Conservation (phyloP, 1,140 invertebrate genomes). For the Yoshiicerus persimilis region DNA sequence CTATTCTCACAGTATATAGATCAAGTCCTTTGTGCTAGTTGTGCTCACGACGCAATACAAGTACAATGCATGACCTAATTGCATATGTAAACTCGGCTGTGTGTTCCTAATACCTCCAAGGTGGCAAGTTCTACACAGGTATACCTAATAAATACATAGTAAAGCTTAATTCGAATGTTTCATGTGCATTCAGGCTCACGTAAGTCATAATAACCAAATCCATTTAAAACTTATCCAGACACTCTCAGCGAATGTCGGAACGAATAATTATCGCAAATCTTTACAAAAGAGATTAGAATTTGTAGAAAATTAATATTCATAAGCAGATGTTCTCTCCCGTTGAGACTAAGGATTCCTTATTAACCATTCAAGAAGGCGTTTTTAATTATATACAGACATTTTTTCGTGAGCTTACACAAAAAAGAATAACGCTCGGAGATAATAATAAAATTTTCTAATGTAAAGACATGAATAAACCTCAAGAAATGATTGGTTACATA, state of each 20-base stretch:
- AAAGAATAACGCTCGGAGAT: not conserved
- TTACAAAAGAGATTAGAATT: not conserved
- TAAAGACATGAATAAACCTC: not conserved
- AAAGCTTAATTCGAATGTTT: not conserved
- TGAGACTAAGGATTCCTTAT: not conserved
- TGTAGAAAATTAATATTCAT: slow-evolving; percentile 14
- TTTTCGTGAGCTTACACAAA: slow-evolving; percentile 19
- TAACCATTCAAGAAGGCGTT: not conserved
- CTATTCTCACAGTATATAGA: too few species aligned
- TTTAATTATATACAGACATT: not conserved
- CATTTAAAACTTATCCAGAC: not conserved
- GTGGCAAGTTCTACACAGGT: not conserved
- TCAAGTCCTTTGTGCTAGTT: not conserved
- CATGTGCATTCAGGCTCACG: not conserved
- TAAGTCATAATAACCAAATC: not conserved
- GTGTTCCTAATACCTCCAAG: not conserved
- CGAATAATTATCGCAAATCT: not conserved
- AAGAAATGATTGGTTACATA: not conserved
- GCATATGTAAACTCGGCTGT: not conserved
- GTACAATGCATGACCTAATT: not conserved
- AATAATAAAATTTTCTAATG: not conserved
- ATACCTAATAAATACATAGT: not conserved
- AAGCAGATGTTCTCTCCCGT: not conserved
- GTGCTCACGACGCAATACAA: not conserved
- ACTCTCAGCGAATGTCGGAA: not conserved